Conservation (phyloP, 1,140 invertebrate species). For the Drosophila mauritiana region DNA sequence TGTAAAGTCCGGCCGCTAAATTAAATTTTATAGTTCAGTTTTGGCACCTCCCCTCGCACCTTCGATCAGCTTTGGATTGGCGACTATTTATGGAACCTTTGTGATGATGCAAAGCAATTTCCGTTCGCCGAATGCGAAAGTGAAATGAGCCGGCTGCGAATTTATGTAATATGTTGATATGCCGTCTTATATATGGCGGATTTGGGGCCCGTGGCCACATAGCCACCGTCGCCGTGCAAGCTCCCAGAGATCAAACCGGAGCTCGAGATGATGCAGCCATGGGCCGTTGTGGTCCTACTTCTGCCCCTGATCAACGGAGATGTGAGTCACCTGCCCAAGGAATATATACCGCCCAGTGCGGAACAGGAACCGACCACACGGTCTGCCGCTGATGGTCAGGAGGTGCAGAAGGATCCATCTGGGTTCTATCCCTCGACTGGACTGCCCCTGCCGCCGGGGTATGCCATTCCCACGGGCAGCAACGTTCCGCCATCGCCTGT, state of each 20-base stretch:
- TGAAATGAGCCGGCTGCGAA: conserved; percentile 49
- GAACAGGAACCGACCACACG: neutral
- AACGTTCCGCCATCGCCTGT: conserved; percentile 42
- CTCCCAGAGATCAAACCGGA: conserved; percentile 31
- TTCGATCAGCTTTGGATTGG: neutral
- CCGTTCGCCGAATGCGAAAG: conserved; percentile 61
- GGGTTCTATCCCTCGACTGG: conserved; percentile 51
- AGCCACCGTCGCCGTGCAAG: conserved; percentile 36
- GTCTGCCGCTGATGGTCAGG: neutral
- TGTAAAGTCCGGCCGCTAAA: conserved; percentile 53
- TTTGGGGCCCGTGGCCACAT: conserved; percentile 32
- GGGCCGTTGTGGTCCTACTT: conserved; percentile 41
- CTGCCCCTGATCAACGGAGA: conserved; percentile 52
- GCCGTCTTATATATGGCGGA: conserved; percentile 67
- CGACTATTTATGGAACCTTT: conserved; percentile 57
- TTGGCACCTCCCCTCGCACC: conserved; percentile 9
- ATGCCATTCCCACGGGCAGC: conserved; percentile 52
- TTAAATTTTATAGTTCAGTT: conserved; percentile 68
- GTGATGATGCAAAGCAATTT: conserved; percentile 70
- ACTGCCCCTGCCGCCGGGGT: conserved; percentile 52
- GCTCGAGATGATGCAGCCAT: conserved; percentile 24
- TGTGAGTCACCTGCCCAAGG: conserved; percentile 59
- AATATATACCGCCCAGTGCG: conserved; percentile 8
- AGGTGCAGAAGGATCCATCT: conserved; percentile 39
- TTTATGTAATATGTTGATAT: conserved; percentile 47